Evolutionary conservation across 2,113 vertebrate species (phyloP).

Genomic region (Pholis gunnellus): DNA sequence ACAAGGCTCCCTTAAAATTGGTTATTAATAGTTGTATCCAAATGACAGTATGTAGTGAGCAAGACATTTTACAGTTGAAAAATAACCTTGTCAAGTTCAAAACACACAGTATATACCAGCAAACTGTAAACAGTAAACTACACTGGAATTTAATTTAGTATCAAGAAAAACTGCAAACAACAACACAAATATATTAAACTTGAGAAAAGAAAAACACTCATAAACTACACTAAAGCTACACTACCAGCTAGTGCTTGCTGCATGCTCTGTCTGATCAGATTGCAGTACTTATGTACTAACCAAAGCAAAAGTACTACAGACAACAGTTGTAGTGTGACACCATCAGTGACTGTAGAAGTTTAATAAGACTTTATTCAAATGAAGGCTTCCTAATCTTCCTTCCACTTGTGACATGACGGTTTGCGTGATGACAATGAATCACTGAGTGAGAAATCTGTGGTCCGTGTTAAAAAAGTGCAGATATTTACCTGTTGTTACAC

Average conservation of each 20-base stretch:
- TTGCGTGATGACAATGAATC: not conserved
- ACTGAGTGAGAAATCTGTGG: not conserved
- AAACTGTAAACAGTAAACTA: not conserved
- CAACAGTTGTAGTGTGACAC: not conserved
- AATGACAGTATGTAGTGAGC: no score
- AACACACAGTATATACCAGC: no score
- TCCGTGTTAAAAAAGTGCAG: slow-evolving; percentile 51
- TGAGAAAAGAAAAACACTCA: no score
- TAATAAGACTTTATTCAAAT: not conserved
- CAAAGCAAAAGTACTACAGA: not conserved
- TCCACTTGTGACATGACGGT: not conserved
- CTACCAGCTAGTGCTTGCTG: not conserved
- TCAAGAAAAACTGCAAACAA: not conserved
- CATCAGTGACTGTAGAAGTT: not conserved
- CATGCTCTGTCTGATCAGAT: not conserved
- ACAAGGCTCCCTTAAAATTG: no score
- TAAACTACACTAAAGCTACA: not conserved
- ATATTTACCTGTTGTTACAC: slow-evolving; percentile 90
- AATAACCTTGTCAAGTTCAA: no score
- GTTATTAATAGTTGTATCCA: not conserved
- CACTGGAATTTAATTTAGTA: not conserved
- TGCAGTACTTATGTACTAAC: not conserved
- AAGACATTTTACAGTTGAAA: no score
- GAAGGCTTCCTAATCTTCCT: not conserved
- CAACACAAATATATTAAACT: not conserved